These are phyloP conservation scores for Crotalus helleri DNA, from an alignment of 2,113 vertebrate genomes.

Conservation along the genomic window DNA sequence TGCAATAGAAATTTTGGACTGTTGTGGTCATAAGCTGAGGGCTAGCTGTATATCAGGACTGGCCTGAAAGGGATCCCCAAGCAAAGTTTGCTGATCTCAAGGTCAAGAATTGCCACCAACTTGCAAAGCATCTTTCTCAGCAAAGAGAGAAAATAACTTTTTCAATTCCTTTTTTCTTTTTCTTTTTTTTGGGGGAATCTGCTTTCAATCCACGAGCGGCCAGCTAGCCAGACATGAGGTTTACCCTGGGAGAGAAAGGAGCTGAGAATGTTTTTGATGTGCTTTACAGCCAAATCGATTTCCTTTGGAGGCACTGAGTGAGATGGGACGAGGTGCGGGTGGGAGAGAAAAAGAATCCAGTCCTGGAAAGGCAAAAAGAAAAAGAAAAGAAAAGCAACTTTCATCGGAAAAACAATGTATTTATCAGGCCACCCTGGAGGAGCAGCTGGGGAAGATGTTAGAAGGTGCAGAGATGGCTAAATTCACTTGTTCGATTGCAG, in stretches of 20 bases:
- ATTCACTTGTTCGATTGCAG: rapidly evolving
- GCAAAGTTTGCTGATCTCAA: neutral
- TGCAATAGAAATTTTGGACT: too few species aligned
- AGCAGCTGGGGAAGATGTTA: neutral
- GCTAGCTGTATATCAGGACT: too few species aligned
- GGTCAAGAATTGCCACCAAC: neutral
- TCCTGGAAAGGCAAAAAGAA: neutral
- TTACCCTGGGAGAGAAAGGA: neutral
- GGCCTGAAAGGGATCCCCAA: neutral
- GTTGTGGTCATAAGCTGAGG: too few species aligned
- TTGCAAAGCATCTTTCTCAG: neutral
- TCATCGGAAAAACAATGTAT: neutral
- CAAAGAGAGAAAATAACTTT: neutral
- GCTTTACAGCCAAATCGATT: neutral
- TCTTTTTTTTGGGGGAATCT: neutral
- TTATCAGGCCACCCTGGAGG: neutral
- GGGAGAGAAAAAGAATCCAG: neutral
- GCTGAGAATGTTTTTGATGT: neutral
- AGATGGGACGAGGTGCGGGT: neutral
- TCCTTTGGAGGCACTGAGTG: neutral
- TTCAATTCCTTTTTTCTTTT: neutral
- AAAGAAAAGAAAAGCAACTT: too few species aligned
- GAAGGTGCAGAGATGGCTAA: neutral
- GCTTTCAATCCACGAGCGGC: neutral
- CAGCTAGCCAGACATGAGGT: neutral